Evolutionary conservation across 2,113 vertebrate genomes (phyloP), one percentile per base, ranked within the genome.

Genomic region (Ascaphus truei): DNA sequence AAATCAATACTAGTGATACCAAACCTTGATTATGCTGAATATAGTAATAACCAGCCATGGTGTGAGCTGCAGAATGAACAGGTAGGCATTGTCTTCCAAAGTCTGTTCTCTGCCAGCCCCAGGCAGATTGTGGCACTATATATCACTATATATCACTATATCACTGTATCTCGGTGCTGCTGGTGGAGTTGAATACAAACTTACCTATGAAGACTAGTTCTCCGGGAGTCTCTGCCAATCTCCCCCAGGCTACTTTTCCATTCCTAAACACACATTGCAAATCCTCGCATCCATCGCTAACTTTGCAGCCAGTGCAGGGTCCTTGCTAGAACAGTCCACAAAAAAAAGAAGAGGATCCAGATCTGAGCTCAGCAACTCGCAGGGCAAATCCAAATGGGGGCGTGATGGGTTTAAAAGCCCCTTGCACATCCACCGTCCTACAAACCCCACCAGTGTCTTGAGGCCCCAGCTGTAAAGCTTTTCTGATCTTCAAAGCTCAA

Each of bases 401-500:
- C 77, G 75, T 66, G 4, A 69, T 41, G 67, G 43, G 79, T 4
- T 60, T 23, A 59, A 12, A 27, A 41, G 36, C 12, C 20, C 41
- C 34, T 10, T 55, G 20, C 72, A 72, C 51, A 20, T 71, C 62
- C 43, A 20, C 45, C 31, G 51, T 68, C 64, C 72, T 58, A 58
- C 65, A 60, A 47, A 73, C 22, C 73, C 68, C 72, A 62, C 72
- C 73, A 82, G 85, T 77, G 79, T 72, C 36, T 31, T n/a, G 72
- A 73, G 81, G 81, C 66, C 76, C 81, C 78, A 72, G 79, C 60
- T 77, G 76, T 80, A 81, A n/a, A 82, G 85, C 77, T 85, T 82
- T n/a, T 86, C 81, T 84, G 87, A 87, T 89, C 86, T 83, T 85
- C 85, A 89, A 84, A 88, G 83, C 82, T 78, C 62, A 77, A 77